phyloP scores from a whole-genome alignment of 2,888 invertebrate species.

The Glaucopsyche alexis region DNA sequence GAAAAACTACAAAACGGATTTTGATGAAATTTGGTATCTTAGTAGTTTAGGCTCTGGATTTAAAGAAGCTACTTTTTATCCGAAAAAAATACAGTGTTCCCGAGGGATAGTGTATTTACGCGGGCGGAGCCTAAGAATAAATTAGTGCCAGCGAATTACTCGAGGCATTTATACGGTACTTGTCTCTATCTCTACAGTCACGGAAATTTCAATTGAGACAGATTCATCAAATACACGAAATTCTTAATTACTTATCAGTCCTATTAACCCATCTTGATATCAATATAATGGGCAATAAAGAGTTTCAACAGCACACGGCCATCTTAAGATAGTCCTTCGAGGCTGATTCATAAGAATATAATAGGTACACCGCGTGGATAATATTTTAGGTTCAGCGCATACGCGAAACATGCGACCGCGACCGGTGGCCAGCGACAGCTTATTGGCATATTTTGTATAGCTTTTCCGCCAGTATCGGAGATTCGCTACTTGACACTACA shows the following conservation, averaged over 20 bases:
- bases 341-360: constrained; percentile 31
- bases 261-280: constrained; percentile 39
- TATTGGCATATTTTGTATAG: too few species aligned
- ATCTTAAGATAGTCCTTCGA: constrained; percentile 41
- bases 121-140: too few species aligned
- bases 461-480: too few species aligned
- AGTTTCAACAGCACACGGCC: constrained; percentile 50
- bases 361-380: constrained; percentile 27
- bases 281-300: constrained; percentile 54
- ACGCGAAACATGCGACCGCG: not conserved
- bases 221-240: not conserved
- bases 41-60: too few species aligned
- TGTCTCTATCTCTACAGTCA: not conserved
- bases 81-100: too few species aligned
- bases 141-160: not conserved
- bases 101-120: too few species aligned
- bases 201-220: not conserved
- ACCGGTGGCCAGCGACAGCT: not conserved
- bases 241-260: constrained; percentile 15
- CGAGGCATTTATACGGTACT: not conserved
- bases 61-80: too few species aligned
- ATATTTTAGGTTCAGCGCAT: constrained; percentile 20
- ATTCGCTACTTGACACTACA: too few species aligned
- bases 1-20: too few species aligned
- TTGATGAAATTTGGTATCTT: too few species aligned